Evolutionary conservation across 2,888 invertebrate genomes (phyloP).

Genomic region (Azorinus chamasolen): DNA sequence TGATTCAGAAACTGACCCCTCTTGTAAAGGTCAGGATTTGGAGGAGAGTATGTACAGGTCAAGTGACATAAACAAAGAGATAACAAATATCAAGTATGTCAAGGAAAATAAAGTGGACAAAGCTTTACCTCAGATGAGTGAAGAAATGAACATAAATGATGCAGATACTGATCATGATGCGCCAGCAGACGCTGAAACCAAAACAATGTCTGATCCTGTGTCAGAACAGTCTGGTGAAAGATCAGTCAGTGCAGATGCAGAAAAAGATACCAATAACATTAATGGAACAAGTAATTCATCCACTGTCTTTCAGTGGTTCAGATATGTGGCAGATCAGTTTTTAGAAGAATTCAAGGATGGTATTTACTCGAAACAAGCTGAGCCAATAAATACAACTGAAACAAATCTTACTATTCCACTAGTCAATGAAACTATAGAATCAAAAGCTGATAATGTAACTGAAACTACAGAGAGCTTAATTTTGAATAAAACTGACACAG

Average conservation of each 20-base stretch:
- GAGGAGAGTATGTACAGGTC: too few species aligned
- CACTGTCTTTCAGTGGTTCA: constrained; percentile 50
- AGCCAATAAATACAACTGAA: constrained; percentile 29
- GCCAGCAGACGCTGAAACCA: too few species aligned
- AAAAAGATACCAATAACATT: constrained; percentile 1
- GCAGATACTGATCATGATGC: too few species aligned
- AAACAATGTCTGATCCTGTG: too few species aligned
- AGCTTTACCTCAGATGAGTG: too few species aligned
- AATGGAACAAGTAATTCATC: constrained; percentile 15
- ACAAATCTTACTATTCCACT: constrained; percentile 15
- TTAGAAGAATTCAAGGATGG: constrained; percentile 74
- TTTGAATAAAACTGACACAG: constrained; percentile 66
- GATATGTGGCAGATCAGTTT: constrained; percentile 71
- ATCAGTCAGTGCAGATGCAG: background rate
- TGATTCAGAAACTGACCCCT: too few species aligned
- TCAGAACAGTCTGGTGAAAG: background rate
- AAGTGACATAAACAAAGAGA: too few species aligned
- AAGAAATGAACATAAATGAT: too few species aligned
- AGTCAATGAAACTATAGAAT: constrained; percentile 11
- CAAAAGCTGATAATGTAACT: constrained; percentile 23
- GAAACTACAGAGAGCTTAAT: constrained; percentile 5
- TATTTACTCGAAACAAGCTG: constrained; percentile 36
- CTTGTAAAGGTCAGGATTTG: too few species aligned
- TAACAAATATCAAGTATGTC: too few species aligned
- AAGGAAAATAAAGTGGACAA: too few species aligned